Evolutionary conservation across 2,113 vertebrate genomes (phyloP).

Genomic region (Okapia johnstoni): DNA sequence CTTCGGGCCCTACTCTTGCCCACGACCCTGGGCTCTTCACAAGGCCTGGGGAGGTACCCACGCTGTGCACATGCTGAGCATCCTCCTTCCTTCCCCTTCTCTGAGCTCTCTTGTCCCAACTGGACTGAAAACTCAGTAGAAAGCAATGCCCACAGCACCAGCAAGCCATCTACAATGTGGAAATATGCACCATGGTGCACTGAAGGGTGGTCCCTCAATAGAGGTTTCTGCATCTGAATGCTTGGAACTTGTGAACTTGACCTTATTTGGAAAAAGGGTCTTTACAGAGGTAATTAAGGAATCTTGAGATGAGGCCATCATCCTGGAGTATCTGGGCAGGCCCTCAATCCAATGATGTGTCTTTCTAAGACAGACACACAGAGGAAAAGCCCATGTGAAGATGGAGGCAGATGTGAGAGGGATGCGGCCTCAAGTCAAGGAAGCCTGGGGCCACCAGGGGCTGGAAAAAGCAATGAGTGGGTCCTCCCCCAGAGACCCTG

Average conservation of each 20-base stretch:
- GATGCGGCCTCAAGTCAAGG: fast-evolving
- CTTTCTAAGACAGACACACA: background rate
- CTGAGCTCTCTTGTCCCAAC: background rate
- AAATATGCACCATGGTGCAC: fast-evolving
- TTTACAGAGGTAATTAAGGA: background rate
- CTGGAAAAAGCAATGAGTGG: fast-evolving
- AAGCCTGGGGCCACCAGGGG: background rate
- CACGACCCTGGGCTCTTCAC: fast-evolving
- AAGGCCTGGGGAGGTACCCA: background rate
- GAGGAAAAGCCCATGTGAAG: background rate
- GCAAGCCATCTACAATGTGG: background rate
- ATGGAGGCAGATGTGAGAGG: background rate
- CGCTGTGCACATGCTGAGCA: fast-evolving
- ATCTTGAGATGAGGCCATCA: background rate
- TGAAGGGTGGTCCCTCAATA: fast-evolving
- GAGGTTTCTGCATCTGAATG: fast-evolving
- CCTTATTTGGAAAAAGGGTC: too few relatives aligned
- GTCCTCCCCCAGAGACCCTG: background rate
- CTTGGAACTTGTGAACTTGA: fast-evolving
- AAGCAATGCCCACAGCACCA: background rate
- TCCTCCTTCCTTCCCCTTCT: background rate
- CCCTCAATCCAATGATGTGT: background rate
- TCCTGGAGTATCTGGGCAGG: background rate
- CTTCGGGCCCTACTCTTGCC: background rate
- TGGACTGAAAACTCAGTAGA: background rate